These are phyloP conservation scores for Lophura nycthemera DNA, from an alignment of 2,113 vertebrate species.

Conservation along the genomic window DNA sequence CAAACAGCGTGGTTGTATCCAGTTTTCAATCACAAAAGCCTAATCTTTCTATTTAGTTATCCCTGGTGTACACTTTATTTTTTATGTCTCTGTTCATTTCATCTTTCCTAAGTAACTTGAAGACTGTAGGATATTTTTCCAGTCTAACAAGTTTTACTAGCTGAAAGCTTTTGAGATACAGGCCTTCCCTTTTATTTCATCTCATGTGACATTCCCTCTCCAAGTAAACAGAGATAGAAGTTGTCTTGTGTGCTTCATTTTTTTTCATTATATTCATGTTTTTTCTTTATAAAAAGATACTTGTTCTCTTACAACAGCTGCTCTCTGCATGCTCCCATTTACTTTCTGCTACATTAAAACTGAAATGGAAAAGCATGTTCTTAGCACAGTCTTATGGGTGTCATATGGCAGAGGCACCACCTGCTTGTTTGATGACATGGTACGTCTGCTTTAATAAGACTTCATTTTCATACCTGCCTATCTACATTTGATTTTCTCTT, in stretches of 20 bases:
- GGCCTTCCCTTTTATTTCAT: not conserved
- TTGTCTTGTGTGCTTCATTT: not conserved
- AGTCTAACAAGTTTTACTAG: not conserved
- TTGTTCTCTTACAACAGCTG: not conserved
- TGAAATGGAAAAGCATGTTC: not conserved
- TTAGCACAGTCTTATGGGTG: not conserved
- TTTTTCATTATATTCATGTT: not conserved
- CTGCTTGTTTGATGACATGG: not conserved
- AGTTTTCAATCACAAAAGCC: not conserved
- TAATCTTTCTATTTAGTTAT: not conserved
- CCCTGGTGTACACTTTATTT: not conserved
- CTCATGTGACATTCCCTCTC: not conserved
- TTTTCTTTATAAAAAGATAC: not conserved
- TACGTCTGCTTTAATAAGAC: not conserved
- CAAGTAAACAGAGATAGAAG: not conserved
- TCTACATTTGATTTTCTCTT: not conserved
- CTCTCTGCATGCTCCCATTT: not conserved
- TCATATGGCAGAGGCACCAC: not conserved
- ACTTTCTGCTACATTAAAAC: not conserved
- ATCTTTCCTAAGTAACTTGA: not conserved
- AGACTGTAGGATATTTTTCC: not conserved
- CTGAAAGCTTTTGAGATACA: not conserved
- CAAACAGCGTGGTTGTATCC: not conserved
- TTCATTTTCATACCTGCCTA: not conserved
- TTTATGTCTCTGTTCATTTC: not conserved